A percentile compares a stretch with the other conserved stretches of the same genome.
Conservation (phyloP, 2,113 vertebrate genomes). For the Girardinichthys multiradiatus region DNA sequence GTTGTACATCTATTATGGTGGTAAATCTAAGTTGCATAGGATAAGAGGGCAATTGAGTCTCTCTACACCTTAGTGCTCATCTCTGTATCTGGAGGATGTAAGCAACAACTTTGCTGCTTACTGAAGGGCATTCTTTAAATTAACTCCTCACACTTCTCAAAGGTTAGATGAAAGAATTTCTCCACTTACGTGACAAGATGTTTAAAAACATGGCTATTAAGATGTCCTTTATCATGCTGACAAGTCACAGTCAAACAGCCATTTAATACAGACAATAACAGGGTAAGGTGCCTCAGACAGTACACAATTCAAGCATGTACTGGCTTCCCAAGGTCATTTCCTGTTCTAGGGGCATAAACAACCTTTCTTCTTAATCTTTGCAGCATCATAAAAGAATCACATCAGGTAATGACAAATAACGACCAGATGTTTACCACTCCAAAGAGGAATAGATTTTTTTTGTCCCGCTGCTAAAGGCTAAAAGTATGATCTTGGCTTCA, state of each 20-base stretch:
- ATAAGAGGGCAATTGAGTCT: constrained; percentile 79
- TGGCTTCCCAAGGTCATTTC: constrained; percentile 61
- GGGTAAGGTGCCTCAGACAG: constrained; percentile 23
- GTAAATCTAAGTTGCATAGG: constrained; percentile 72
- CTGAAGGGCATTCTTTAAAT: constrained; percentile 70
- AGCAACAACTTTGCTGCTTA: constrained; percentile 62
- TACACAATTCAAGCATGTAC: constrained; percentile 23
- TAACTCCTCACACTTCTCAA: constrained; percentile 42
- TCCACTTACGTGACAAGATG: constrained; percentile 56
- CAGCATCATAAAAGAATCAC: constrained; percentile 60
- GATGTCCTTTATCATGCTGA: constrained; percentile 15
- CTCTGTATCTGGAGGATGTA: constrained; percentile 66
- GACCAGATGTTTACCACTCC: constrained; percentile 50
- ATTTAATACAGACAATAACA: constrained; percentile 40
- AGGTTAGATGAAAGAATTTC: constrained; percentile 69
- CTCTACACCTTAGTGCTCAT: constrained; percentile 70
- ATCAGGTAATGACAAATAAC: constrained; percentile 78
- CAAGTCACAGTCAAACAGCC: constrained; percentile 27
- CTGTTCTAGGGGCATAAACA: constrained; percentile 57
- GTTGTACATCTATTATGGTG: constrained; percentile 75
- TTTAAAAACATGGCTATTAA: constrained; percentile 45
- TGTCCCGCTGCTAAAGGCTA: constrained; percentile 35
- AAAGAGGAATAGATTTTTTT: constrained; percentile 68
- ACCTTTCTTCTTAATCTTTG: constrained; percentile 61
- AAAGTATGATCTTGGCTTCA: constrained; percentile 67